These are phyloP conservation scores for Griposia aprilina DNA, from an alignment of 2,888 invertebrate genomes.

Conservation along the genomic window DNA sequence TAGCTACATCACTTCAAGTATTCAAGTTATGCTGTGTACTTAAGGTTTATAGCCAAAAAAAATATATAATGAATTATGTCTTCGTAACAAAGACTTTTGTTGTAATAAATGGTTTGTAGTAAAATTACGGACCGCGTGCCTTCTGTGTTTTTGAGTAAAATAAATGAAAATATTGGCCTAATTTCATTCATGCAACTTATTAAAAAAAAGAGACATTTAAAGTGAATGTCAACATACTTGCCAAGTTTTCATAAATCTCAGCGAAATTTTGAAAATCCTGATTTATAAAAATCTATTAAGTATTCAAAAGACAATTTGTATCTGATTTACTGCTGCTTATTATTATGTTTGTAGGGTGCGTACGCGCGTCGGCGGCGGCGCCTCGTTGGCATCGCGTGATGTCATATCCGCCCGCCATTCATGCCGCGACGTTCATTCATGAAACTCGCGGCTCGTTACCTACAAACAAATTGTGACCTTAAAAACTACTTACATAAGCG, in stretches of 20 bases:
- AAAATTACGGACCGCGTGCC: neutral
- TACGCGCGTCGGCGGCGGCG: constrained; percentile 74
- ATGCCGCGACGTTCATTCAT: constrained; percentile 83
- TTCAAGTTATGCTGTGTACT: constrained; percentile 32
- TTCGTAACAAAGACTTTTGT: constrained; percentile 8
- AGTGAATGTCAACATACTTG: neutral
- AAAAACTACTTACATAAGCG: neutral
- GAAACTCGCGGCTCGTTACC: constrained; percentile 66
- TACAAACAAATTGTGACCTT: constrained; percentile 53
- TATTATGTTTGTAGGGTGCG: constrained; percentile 74
- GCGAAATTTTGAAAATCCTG: neutral
- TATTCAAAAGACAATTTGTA: constrained; percentile 48
- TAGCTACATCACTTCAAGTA: constrained; percentile 20
- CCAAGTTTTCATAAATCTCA: neutral
- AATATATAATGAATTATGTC: constrained; percentile 1
- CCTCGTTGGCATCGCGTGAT: constrained; percentile 74
- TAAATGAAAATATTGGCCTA: neutral
- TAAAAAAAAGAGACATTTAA: neutral
- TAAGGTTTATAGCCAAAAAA: constrained; percentile 28
- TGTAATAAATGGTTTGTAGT: neutral
- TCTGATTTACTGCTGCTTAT: constrained; percentile 61
- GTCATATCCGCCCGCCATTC: constrained; percentile 85
- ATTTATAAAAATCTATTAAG: neutral
- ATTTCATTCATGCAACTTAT: neutral
- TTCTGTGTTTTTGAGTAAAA: neutral